Evolutionary conservation across 2,888 invertebrate species (phyloP), one percentile per base, ranked within the genome.

Genomic region (Copidosoma aretas): DNA sequence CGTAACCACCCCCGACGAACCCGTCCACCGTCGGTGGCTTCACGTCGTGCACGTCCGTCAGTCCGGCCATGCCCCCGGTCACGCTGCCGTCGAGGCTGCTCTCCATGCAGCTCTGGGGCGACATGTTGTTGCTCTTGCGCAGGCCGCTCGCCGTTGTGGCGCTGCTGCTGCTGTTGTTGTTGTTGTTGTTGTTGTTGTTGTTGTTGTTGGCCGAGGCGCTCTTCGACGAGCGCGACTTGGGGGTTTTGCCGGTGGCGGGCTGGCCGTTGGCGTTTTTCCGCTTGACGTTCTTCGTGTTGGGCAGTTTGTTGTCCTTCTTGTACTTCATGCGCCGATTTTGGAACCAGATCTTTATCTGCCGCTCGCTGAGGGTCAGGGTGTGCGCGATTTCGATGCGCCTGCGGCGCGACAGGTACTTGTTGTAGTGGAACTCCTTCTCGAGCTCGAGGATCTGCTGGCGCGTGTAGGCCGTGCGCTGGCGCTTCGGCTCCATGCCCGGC

Each of bases 381-480:
- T 98, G 97, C 56, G 98, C 97, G 84, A 98, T 97, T 87, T 98
- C 98, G 86, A 98, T 97, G 83, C 98, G 89, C 86, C 97, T 89
- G 84, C 97, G 89, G 78, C 98, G 89, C 71, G 97, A 97, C 84
- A 98, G 89, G 87, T 98, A 98, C 82, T 95, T 90, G 88, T 97
- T 98, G 88, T 93, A 97, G 85, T 97, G 97, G 85, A 98, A 98
- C 87, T 97, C 97, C 84, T 97, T 97, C 84, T 97, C 97, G 81
- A 98, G 88, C 86, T 98, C 97, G 84, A 98, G 88, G 82, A 97
- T 97, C 88, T 98, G 98, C 88, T 97, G 96, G 84, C 97, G 91
- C 71, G 97, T 98, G 88, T 98, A 98, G 73, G 97, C 97, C 76
- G 97, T 98, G 78, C 98, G 89, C 84, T 97, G 97, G 73, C 98